Percentiles rank a stretch among this genome's conserved stretches.
These are phyloP conservation scores for Lethocerus indicus DNA, from an alignment of 1,140 invertebrate genomes.

Conservation along the genomic window DNA sequence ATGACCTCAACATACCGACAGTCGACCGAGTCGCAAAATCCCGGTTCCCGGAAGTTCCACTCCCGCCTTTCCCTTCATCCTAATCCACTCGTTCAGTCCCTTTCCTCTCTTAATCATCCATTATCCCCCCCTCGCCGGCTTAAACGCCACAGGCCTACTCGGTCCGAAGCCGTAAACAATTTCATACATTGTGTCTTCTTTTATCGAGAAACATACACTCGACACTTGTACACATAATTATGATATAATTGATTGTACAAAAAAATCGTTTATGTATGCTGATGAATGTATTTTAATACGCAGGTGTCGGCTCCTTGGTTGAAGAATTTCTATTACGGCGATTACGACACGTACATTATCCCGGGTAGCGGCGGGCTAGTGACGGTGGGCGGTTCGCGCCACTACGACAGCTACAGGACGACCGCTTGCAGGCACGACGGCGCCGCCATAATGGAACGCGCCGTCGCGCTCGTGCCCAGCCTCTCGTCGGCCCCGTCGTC, in stretches of 20 bases:
- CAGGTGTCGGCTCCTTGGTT: constrained; percentile 77
- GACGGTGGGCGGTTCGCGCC: constrained; percentile 69
- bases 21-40: too few relatives aligned
- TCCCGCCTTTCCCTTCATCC: too few relatives aligned
- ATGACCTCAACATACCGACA: too few relatives aligned
- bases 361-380: constrained; percentile 48
- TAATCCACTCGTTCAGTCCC: too few relatives aligned
- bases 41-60: too few relatives aligned
- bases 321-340: constrained; percentile 69
- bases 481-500: constrained; percentile 36
- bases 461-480: constrained; percentile 48
- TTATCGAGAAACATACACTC: too few relatives aligned
- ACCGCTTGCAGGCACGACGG: constrained; percentile 51
- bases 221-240: too few relatives aligned
- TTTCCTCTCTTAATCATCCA: too few relatives aligned
- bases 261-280: not conserved
- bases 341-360: constrained; percentile 70
- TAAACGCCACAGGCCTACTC: too few relatives aligned
- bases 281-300: constrained; percentile 9
- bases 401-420: constrained; percentile 58
- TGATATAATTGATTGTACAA: too few relatives aligned
- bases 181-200: constrained; percentile 7
- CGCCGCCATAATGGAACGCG: constrained; percentile 54
- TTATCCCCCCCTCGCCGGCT: too few relatives aligned
- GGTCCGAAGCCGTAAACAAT: constrained; percentile 4